Evolutionary conservation across 2,888 invertebrate genomes (phyloP).

Genomic region (Drosophila meridionalis): DNA sequence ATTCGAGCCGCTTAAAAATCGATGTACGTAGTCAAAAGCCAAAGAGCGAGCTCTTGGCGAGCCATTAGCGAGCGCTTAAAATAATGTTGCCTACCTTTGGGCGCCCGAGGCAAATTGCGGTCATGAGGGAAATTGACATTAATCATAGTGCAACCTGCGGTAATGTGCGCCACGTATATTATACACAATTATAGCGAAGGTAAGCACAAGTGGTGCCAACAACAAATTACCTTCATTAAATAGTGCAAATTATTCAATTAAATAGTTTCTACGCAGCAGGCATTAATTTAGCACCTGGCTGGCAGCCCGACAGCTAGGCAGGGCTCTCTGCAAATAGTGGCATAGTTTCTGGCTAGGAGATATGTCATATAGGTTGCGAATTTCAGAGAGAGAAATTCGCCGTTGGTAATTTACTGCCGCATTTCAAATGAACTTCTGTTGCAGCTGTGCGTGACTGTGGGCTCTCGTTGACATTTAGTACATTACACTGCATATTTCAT

Average conservation of each 20-base stretch:
- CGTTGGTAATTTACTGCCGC: slow-evolving; percentile 17
- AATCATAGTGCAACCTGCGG: slow-evolving; percentile 36
- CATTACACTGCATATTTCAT: slow-evolving; percentile 55
- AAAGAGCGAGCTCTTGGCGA: not conserved
- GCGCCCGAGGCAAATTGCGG: slow-evolving; percentile 30
- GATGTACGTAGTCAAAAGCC: not conserved
- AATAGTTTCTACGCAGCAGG: slow-evolving; percentile 2
- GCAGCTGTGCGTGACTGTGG: slow-evolving; percentile 30
- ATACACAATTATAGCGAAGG: slow-evolving; percentile 1
- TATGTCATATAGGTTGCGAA: not conserved
- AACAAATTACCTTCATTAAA: slow-evolving; percentile 48
- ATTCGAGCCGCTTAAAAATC: not conserved
- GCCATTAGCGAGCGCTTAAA: slow-evolving; percentile 12
- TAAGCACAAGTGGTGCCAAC: slow-evolving; percentile 1
- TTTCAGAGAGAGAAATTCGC: slow-evolving; percentile 8
- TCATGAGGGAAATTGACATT: slow-evolving; percentile 29
- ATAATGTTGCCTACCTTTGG: slow-evolving; percentile 37
- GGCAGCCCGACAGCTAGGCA: too few relatives aligned
- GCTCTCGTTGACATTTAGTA: slow-evolving; percentile 36
- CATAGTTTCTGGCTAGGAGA: not conserved
- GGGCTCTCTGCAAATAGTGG: too few relatives aligned
- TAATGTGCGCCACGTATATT: slow-evolving; percentile 41
- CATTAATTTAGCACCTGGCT: not conserved
- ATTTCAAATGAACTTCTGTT: slow-evolving; percentile 29
- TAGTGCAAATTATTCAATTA: slow-evolving; percentile 36